Conservation (phyloP, 2,113 vertebrate species). For the Poeciliopsis retropinna region DNA sequence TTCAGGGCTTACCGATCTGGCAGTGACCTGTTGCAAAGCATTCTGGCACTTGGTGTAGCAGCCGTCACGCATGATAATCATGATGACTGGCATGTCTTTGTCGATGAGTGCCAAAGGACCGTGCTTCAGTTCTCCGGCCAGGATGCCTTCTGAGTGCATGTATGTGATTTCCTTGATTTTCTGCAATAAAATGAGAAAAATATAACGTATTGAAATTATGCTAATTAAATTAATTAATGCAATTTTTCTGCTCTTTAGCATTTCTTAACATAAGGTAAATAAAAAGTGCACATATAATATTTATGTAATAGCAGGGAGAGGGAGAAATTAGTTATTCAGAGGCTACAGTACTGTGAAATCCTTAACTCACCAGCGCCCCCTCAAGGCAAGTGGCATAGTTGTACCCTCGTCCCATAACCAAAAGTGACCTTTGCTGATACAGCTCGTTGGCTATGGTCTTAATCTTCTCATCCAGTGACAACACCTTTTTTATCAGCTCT, state of each 20-base stretch:
- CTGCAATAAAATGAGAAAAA: conserved; percentile 63
- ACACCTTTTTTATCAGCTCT: conserved; percentile 90
- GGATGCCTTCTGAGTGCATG: conserved; percentile 97
- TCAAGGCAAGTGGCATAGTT: conserved; percentile 97
- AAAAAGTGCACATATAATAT: neutral
- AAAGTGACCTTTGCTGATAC: conserved; percentile 88
- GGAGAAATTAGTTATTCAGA: neutral
- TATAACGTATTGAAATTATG: neutral
- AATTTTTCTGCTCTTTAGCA: neutral
- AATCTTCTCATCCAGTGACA: conserved; percentile 89
- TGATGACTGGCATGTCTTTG: conserved; percentile 96
- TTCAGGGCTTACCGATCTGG: conserved; percentile 85
- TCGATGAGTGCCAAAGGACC: conserved; percentile 93
- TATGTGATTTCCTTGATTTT: conserved; percentile 99
- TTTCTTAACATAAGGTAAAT: neutral
- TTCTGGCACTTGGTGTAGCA: conserved; percentile 96
- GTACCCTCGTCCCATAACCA: conserved; percentile 97
- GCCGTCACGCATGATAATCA: conserved; percentile 94
- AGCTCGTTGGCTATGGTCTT: conserved; percentile 89
- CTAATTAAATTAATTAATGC: neutral
- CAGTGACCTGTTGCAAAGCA: conserved; percentile 92
- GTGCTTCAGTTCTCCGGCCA: conserved; percentile 95
- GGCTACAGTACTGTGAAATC: neutral
- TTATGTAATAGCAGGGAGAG: neutral
- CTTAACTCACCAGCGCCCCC: conserved; percentile 91